Evolutionary conservation across 2,888 invertebrate genomes (phyloP).

Genomic region (Therioaphis trifolii): DNA sequence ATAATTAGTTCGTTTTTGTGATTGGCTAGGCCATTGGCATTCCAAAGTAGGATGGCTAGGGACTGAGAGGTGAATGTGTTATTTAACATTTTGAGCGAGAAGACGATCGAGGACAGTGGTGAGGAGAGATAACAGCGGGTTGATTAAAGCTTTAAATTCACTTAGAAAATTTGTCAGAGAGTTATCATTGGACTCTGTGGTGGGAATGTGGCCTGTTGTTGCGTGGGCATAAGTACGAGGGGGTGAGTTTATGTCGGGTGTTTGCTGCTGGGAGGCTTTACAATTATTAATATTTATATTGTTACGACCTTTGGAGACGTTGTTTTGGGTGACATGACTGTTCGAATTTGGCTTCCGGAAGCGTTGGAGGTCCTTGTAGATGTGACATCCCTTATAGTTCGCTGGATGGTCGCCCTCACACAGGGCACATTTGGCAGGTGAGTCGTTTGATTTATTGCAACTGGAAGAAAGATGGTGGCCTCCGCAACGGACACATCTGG

Average conservation of each 20-base stretch:
- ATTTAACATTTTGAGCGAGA: background rate
- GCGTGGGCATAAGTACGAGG: background rate
- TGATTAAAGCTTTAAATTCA: too few species aligned
- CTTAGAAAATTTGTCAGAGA: background rate
- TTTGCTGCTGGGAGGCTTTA: conserved; percentile 15
- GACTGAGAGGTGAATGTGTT: too few species aligned
- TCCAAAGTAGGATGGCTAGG: too few species aligned
- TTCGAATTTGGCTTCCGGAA: background rate
- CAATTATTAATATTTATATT: conserved; percentile 3
- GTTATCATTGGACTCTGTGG: background rate
- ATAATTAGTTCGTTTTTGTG: too few species aligned
- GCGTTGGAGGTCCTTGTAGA: background rate
- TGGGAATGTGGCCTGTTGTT: background rate
- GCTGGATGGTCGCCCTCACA: too few species aligned
- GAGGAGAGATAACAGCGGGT: conserved; percentile 2
- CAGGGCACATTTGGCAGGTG: too few species aligned
- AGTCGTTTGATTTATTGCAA: too few species aligned
- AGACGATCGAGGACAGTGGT: background rate
- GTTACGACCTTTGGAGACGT: background rate
- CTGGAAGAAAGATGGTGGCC: too few species aligned
- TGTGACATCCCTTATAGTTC: too few species aligned
- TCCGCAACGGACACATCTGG: too few species aligned
- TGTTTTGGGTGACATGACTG: background rate
- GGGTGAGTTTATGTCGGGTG: background rate
- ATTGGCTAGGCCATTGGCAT: too few species aligned